A percentile compares a stretch with the other conserved stretches of the same genome.
These are phyloP conservation scores for Eulimnadia texana DNA, from an alignment of 1,140 invertebrate genomes.

Conservation along the genomic window DNA sequence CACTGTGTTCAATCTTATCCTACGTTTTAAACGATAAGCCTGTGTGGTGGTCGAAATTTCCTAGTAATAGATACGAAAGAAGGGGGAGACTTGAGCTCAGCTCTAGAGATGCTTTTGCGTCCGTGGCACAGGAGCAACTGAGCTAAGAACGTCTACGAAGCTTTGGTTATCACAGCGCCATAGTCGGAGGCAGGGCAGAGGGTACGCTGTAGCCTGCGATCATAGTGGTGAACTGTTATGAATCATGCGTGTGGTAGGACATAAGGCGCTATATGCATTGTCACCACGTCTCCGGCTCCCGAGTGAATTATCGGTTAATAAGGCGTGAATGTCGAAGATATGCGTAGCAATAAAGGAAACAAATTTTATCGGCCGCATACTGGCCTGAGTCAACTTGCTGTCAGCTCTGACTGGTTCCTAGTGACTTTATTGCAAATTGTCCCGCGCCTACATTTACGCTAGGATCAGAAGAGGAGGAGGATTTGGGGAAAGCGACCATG, in stretches of 20 bases:
- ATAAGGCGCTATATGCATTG: not conserved
- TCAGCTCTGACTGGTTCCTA: not conserved
- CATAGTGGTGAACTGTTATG: not conserved
- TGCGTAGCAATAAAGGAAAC: not conserved
- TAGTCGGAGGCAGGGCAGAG: no score
- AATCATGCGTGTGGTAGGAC: not conserved
- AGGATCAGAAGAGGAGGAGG: no score
- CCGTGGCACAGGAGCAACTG: not conserved
- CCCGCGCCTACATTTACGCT: not conserved
- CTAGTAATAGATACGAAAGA: not conserved
- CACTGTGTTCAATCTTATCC: no score
- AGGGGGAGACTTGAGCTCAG: slow-evolving; percentile 30
- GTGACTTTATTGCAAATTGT: not conserved
- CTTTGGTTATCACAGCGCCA: no score
- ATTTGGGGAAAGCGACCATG: no score
- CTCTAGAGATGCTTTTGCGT: not conserved
- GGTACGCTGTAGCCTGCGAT: no score
- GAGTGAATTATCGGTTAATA: not conserved
- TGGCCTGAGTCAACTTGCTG: not conserved
- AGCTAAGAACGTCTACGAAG: not conserved
- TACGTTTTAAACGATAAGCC: no score
- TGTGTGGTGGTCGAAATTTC: no score
- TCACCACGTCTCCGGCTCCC: not conserved
- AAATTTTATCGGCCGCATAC: not conserved
- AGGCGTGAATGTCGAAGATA: not conserved